These are phyloP conservation scores for Pandemis cinnamomeana DNA, from an alignment of 2,888 invertebrate genomes.

Conservation along the genomic window DNA sequence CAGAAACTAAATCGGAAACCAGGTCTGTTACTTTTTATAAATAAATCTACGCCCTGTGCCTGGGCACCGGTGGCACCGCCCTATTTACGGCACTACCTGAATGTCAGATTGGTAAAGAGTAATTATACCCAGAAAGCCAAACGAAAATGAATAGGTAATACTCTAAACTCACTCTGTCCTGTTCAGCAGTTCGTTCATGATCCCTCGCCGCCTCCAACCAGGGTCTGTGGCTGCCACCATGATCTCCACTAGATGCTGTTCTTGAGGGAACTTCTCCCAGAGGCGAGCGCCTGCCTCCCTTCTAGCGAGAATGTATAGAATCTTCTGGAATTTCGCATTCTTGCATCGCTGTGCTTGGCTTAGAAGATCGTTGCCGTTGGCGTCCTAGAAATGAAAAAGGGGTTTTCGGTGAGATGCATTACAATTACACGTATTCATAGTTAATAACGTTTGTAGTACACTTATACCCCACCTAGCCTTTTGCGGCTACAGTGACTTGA, in stretches of 20 bases:
- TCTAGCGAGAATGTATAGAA: conserved; percentile 84
- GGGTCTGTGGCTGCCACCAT: conserved; percentile 88
- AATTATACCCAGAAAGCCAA: no score
- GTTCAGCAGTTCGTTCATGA: conserved; percentile 86
- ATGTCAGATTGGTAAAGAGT: no score
- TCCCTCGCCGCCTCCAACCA: conserved; percentile 86
- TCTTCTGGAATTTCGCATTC: conserved; percentile 87
- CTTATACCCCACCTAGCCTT: no score
- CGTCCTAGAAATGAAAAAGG: conserved; percentile 54
- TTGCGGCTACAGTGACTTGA: no score
- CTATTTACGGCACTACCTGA: no score
- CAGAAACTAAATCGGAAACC: no score
- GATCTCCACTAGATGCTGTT: conserved; percentile 84
- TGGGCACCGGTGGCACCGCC: no score
- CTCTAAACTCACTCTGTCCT: conserved; percentile 84
- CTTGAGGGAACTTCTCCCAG: conserved; percentile 83
- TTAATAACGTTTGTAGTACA: no score
- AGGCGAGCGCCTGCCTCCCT: conserved; percentile 84
- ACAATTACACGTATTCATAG: no score
- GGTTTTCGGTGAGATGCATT: background rate
- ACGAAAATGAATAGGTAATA: no score
- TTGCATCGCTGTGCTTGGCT: conserved; percentile 78
- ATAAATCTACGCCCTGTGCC: no score
- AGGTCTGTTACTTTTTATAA: no score
- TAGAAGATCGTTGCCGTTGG: conserved; percentile 65